phyloP scores from a whole-genome alignment of 2,888 invertebrate species.

The Dromius quadrimaculatus region DNA sequence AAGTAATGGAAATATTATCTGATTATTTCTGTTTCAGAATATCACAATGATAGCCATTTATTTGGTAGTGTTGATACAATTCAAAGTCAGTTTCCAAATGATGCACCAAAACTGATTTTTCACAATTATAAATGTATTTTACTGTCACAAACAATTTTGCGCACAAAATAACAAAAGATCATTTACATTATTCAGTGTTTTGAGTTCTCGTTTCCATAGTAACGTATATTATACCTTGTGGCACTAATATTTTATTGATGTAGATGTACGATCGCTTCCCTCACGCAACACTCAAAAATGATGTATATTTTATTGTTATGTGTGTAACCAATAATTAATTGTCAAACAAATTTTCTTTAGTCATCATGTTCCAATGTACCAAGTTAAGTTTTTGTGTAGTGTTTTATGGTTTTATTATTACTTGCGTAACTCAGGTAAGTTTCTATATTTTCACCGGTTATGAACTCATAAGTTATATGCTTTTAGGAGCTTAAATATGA shows the following conservation, averaged over 20 bases:
- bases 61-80: conserved; percentile 75
- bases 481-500: conserved; percentile 51
- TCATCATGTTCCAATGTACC: conserved; percentile 6
- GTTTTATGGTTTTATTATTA: background rate
- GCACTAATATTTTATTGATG: conserved; percentile 26
- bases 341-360: background rate
- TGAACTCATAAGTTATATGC: conserved; percentile 7
- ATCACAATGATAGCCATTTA: conserved; percentile 76
- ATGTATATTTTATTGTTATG: conserved; percentile 25
- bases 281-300: conserved; percentile 26
- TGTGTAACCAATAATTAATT: conserved; percentile 19
- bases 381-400: conserved; percentile 8
- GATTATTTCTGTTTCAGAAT: conserved; percentile 68
- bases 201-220: conserved; percentile 20
- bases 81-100: conserved; percentile 69
- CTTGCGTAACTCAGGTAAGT: conserved; percentile 18
- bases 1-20: conserved; percentile 11
- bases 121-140: conserved; percentile 9
- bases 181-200: conserved; percentile 24
- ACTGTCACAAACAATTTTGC: conserved; percentile 5
- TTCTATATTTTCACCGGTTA: background rate
- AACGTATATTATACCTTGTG: conserved; percentile 20
- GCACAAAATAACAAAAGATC: conserved; percentile 22
- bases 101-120: conserved; percentile 3
- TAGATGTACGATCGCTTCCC: background rate